A percentile compares a stretch with the other conserved stretches of the same genome.
Conservation (phyloP, 2,113 vertebrate species). For the Nycticryphes semicollaris region DNA sequence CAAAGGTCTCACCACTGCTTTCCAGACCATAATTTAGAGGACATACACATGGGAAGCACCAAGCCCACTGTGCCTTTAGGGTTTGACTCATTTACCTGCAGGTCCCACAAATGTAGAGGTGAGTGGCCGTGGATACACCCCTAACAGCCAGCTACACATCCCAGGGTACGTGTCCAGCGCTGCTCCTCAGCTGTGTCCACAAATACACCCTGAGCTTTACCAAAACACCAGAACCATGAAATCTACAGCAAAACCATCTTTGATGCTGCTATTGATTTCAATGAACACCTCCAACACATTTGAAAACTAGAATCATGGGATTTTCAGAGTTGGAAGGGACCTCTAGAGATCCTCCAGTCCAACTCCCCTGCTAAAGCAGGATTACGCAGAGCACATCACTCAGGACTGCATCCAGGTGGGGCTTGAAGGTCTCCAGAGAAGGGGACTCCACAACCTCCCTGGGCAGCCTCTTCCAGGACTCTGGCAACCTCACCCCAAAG, state of each 20-base stretch:
- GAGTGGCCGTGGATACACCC: background rate
- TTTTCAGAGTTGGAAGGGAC: too few relatives aligned
- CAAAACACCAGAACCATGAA: background rate
- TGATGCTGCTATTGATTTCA: background rate
- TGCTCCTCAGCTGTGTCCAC: background rate
- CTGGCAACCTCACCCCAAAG: too few relatives aligned
- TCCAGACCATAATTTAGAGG: background rate
- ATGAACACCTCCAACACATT: fast-evolving
- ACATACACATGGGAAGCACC: background rate
- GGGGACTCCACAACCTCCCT: too few relatives aligned
- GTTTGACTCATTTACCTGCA: background rate
- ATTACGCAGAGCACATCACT: too few relatives aligned
- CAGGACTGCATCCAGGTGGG: too few relatives aligned
- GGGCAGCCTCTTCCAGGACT: too few relatives aligned
- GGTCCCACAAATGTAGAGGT: fast-evolving
- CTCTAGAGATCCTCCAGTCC: too few relatives aligned
- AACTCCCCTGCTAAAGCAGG: too few relatives aligned
- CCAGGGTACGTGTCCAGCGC: fast-evolving
- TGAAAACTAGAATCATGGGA: background rate
- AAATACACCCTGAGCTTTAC: background rate
- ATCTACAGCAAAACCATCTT: background rate
- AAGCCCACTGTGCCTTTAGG: background rate
- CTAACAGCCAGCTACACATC: background rate
- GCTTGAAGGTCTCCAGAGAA: too few relatives aligned
- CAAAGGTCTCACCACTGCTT: background rate